A percentile compares a stretch with the other conserved stretches of the same genome.
phyloP scores from a whole-genome alignment of 1,140 invertebrate genomes.

The Drosophila takahashii region DNA sequence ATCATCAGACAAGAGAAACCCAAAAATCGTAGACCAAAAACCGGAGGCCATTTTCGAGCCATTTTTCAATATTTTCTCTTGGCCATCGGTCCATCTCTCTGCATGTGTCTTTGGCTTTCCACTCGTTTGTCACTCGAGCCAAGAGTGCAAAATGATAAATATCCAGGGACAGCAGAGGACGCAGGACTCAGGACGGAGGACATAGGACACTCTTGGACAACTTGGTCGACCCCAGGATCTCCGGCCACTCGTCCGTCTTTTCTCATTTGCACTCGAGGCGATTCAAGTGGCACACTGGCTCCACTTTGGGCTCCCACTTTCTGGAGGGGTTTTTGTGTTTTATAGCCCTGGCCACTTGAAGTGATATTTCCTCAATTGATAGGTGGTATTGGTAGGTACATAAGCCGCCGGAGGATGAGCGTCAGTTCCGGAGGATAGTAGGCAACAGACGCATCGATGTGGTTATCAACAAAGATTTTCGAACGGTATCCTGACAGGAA shows the following conservation, averaged over 20 bases:
- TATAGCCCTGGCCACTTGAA: conserved; percentile 63
- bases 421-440: conserved; percentile 17
- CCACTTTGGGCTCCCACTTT: conserved; percentile 33
- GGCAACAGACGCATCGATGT: conserved; percentile 30
- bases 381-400: conserved; percentile 8
- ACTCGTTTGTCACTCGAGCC: conserved; percentile 42
- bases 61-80: conserved; percentile 33
- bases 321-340: conserved; percentile 55
- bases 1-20: conserved; percentile 30
- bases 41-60: conserved; percentile 15
- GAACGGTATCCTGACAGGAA: conserved; percentile 20
- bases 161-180: conserved; percentile 21
- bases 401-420: conserved; percentile 17
- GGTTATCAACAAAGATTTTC: conserved; percentile 67
- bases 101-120: conserved; percentile 28
- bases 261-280: conserved; percentile 75
- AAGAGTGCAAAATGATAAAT: conserved; percentile 77
- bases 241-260: conserved; percentile 51
- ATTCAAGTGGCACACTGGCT: conserved; percentile 58
- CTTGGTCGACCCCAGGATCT: conserved; percentile 22
- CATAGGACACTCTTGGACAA: conserved; percentile 34
- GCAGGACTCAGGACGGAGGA: conserved; percentile 43
- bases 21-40: conserved; percentile 22
- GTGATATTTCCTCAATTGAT: conserved; percentile 76
- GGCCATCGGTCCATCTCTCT: conserved; percentile 5